Conservation (phyloP, 2,888 invertebrate genomes). For the Lasioglossum marginatum region DNA sequence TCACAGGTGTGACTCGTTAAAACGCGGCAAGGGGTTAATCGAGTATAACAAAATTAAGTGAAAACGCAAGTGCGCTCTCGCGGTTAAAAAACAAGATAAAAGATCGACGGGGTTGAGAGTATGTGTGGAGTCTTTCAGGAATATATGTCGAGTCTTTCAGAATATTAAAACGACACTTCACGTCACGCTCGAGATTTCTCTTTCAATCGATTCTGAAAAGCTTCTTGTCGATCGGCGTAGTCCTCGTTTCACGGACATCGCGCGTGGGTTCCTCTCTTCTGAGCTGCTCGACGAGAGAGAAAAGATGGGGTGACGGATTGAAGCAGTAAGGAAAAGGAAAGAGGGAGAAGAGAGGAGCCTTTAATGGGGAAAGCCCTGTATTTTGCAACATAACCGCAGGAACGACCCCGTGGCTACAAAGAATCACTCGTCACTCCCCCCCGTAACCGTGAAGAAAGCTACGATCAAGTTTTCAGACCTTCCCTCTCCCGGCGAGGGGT, state of each 20-base stretch:
- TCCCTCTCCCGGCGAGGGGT: constrained; percentile 44
- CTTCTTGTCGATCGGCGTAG: constrained; percentile 35
- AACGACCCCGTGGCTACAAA: constrained; percentile 70
- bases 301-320: neutral
- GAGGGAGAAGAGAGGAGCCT: constrained; percentile 26
- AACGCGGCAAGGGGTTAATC: too few species aligned
- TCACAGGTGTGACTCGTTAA: too few species aligned
- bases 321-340: constrained; percentile 10
- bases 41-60: neutral
- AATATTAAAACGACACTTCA: constrained; percentile 20
- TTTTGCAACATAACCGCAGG: constrained; percentile 75
- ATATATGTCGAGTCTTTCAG: neutral
- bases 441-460: constrained; percentile 57
- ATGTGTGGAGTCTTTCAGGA: neutral
- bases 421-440: constrained; percentile 71
- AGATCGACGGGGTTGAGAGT: neutral
- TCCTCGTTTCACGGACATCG: constrained; percentile 36
- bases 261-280: constrained; percentile 17
- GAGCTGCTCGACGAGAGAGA: neutral
- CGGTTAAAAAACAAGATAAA: neutral
- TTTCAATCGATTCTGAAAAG: constrained; percentile 37
- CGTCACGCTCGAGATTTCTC: constrained; percentile 26
- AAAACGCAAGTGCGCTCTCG: neutral
- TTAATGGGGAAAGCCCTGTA: constrained; percentile 71
- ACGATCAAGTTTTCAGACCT: constrained; percentile 70